Base-by-base conservation (phyloP, 1,140 invertebrate genomes). In the Meloidogyne exigua region DNA sequence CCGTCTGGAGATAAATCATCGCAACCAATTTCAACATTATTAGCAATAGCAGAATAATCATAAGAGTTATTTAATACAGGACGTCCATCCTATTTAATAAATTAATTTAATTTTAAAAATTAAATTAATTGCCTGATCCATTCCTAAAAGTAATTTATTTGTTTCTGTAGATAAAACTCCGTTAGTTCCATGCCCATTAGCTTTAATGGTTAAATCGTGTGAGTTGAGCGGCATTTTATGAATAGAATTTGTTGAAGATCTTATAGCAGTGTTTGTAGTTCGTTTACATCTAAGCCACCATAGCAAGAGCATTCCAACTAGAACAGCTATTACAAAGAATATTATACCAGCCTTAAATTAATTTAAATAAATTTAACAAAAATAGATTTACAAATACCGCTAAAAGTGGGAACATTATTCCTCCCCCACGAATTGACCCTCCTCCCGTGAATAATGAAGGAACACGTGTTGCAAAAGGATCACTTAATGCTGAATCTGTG, bases 401-500 rank as follows among this genome's bases (percentile, higher is more conserved):
- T 57, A 73, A 65, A 9, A 73, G 49, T 28, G 71, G 62, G 44
- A 73, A 73, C 71, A 73, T 73, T 15, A 65, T 64, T 7, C 71
- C 71, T 62, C 71, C 71, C 2, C 71, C 57, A 21, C 65, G 71
- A 28, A 73, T 73, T 26, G 71, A 65, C 49, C 49, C 49, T 57
- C 49, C 49, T n/a, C 25, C 93, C 91, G 49, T 91, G 92, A 21
- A 93, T 91, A 80, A 28, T 28, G 57, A 83, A 23, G 73, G 80
- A 57, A 39, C 89, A 89, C 32, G 89, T 89, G 83, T 93, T 92
- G 92, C 69, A 68, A 86, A 86, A 18, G 84, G 91, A 21, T 90
- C 90, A 85, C 93, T 92, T 0, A 93, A 92, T 85, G 93, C 92
- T 0, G 93, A 93, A 36, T 94, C 90, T 76, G 92, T 91, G 10